Percentiles rank a stretch among this genome's conserved stretches.
Evolutionary conservation across 2,888 invertebrate species (phyloP).

Genomic region (Xestia sexstrigata): DNA sequence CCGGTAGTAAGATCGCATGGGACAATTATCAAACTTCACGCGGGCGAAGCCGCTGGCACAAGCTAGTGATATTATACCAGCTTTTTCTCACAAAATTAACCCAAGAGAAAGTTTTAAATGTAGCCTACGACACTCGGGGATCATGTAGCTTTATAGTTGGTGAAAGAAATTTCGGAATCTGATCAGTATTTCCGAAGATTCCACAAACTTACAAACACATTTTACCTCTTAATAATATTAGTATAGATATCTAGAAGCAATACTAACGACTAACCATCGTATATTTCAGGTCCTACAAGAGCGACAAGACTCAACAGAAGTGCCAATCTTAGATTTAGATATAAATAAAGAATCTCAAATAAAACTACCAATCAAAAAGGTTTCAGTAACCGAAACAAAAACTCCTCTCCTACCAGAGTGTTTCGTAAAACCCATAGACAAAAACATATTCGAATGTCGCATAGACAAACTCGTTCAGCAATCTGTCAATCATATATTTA

Average conservation of each 20-base stretch:
- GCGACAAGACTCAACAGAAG: slow-evolving; percentile 76
- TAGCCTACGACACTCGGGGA: too few relatives aligned
- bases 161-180: too few relatives aligned
- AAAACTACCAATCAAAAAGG: slow-evolving; percentile 63
- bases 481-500: slow-evolving; percentile 86
- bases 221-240: too few relatives aligned
- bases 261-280: not conserved
- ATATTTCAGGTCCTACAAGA: slow-evolving; percentile 77
- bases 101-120: too few relatives aligned
- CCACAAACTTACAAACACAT: too few relatives aligned
- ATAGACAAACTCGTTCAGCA: slow-evolving; percentile 85
- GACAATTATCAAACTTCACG: too few relatives aligned
- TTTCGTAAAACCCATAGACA: slow-evolving; percentile 66
- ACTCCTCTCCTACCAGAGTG: slow-evolving; percentile 70
- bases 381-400: slow-evolving; percentile 69
- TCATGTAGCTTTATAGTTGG: too few relatives aligned
- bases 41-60: too few relatives aligned
- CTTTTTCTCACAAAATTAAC: too few relatives aligned
- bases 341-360: slow-evolving; percentile 70
- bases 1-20: too few relatives aligned
- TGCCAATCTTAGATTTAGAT: slow-evolving; percentile 75
- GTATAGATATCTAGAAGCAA: not conserved
- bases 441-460: slow-evolving; percentile 82
- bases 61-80: too few relatives aligned
- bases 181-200: too few relatives aligned